A percentile compares a stretch with the other conserved stretches of the same genome.
Evolutionary conservation across 2,797 vertebrate genomes (phyloP).

Genomic region (Dendrocincla tyrannina): DNA sequence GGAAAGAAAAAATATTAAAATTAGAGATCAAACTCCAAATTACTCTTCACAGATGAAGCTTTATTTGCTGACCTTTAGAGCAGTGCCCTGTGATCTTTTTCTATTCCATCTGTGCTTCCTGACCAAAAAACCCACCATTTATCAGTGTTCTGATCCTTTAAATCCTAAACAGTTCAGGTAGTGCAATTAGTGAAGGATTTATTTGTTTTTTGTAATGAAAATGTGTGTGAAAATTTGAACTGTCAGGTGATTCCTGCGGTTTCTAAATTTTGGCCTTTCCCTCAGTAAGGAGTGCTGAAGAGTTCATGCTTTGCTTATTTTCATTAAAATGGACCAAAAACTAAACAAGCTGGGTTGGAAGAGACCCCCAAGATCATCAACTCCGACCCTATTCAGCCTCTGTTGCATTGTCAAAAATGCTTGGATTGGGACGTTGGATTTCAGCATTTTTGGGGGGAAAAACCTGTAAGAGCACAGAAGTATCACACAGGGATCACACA

Average conservation of each 20-base stretch:
- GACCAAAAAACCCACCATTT: background rate
- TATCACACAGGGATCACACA: background rate
- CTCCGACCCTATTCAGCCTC: background rate
- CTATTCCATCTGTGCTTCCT: background rate
- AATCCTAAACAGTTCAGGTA: fast-evolving
- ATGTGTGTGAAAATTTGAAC: background rate
- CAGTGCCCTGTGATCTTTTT: background rate
- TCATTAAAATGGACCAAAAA: background rate
- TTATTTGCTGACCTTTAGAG: background rate
- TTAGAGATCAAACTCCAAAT: background rate
- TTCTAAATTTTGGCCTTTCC: background rate
- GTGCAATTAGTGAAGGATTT: background rate
- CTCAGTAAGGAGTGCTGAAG: background rate
- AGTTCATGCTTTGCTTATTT: background rate
- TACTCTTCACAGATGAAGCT: background rate
- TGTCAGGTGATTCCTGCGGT: background rate
- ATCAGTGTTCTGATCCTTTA: background rate
- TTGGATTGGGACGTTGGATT: background rate
- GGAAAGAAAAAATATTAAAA: background rate
- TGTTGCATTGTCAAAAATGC: background rate
- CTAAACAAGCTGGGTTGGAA: too few species aligned
- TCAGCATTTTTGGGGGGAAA: fast-evolving
- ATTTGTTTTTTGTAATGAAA: background rate
- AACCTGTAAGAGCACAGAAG: background rate
- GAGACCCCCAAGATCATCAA: too few species aligned